Evolutionary conservation across 1,140 invertebrate genomes (phyloP), one percentile per base, ranked within the genome.

Genomic region (Philaenus spumarius): DNA sequence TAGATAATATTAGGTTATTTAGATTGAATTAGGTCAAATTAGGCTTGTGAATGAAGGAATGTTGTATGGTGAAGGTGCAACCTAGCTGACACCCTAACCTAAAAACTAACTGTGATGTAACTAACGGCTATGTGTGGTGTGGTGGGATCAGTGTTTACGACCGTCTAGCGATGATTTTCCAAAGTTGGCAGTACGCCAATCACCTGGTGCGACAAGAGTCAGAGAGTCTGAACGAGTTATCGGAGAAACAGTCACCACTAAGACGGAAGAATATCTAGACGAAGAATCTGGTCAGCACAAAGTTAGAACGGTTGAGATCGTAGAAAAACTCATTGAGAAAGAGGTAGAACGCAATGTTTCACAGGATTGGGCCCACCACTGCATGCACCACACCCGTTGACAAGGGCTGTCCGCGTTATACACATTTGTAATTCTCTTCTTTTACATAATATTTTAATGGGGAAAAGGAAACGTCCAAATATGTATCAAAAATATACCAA

Each of bases 301-400:
- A 76, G 83, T 95, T 64, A 80, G 89, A 78, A 95, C 91, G 56
- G 82, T 93, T 72, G 89, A 93, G 81, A 89, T 91, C 79, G 86
- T 93, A 77, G 90, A 95, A 80, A 93, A 93, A 82, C 83, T 91
- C 73, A 90, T 95, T 76, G 90, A 95, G 77, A 90, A 87, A 82
- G 90, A 95, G 90, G 90, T 94, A 90, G 73, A 73, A 67, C n/a
- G 6, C 40, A 15, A n/a, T n/a, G n/a, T 14, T 51, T 17, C 19
- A 30, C 20, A 23, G 30, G 30, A 43, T 54, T 6, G 3, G 20
- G 30, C n/a, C 15, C 15, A 40, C 15, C 43, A 55, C 19, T 60
- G 40, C 48, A 59, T 48, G 42, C 20, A 20, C 17, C 14, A 12
- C 23, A 35, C 34, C 4, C 15, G 5, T 47, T 47, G 45, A 2